Percentiles rank a stretch among this genome's conserved stretches.
Evolutionary conservation across 2,797 vertebrate species (phyloP).

Genomic region (Anabacerthia variegaticeps): DNA sequence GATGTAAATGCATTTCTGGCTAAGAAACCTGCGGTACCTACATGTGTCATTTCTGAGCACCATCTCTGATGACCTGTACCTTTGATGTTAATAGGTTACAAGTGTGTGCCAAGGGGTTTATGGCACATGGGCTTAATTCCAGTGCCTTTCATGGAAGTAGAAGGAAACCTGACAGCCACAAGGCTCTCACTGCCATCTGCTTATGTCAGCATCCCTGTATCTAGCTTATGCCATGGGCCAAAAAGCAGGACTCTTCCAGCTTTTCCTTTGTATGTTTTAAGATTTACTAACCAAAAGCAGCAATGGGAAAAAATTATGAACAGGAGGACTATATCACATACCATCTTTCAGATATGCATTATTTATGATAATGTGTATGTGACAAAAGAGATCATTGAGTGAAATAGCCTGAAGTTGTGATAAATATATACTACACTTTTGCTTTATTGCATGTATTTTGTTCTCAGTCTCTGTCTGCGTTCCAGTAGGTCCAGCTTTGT

Average conservation of each 20-base stretch:
- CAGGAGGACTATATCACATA: background rate
- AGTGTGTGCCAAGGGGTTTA: background rate
- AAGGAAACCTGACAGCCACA: background rate
- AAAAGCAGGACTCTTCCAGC: background rate
- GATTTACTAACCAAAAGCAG: background rate
- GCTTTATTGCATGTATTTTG: background rate
- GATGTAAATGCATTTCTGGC: background rate
- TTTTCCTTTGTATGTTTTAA: accelerated
- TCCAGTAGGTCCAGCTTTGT: background rate
- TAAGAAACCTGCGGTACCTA: background rate
- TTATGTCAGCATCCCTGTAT: background rate
- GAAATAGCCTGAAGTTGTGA: background rate
- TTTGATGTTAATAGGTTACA: background rate
- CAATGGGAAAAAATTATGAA: background rate
- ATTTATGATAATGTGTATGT: background rate
- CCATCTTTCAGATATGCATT: background rate
- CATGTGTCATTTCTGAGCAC: background rate
- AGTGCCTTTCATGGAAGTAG: background rate
- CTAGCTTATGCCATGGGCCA: background rate
- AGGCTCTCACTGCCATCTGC: background rate
- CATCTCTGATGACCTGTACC: background rate
- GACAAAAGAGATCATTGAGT: background rate
- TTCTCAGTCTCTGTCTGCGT: background rate
- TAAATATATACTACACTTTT: background rate
- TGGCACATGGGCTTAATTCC: background rate